Conservation (phyloP, 1,140 invertebrate genomes). For the Drosophila fuyamai region DNA sequence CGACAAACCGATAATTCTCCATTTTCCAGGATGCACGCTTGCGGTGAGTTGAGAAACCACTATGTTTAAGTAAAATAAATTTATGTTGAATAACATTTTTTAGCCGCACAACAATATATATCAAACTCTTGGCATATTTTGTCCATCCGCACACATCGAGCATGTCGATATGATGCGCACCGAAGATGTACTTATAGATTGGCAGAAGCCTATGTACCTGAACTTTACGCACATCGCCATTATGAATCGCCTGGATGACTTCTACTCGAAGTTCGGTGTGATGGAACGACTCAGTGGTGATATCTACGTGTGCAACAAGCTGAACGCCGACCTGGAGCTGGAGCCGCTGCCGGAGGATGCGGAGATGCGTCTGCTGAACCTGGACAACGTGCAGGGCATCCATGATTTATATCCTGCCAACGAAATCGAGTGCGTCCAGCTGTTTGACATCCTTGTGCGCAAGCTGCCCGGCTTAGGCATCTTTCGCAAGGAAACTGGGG, state of each 20-base stretch:
- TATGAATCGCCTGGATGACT: slow-evolving; percentile 89
- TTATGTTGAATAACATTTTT: slow-evolving; percentile 33
- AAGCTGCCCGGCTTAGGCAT: slow-evolving; percentile 91
- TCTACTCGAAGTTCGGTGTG: slow-evolving; percentile 86
- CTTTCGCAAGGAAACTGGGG: slow-evolving; percentile 88
- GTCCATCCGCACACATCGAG: slow-evolving; percentile 90
- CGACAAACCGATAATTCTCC: slow-evolving; percentile 91
- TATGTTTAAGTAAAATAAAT: neutral
- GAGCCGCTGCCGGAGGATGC: slow-evolving; percentile 88
- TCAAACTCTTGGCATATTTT: slow-evolving; percentile 93
- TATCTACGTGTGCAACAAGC: slow-evolving; percentile 89
- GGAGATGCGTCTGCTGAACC: slow-evolving; percentile 89
- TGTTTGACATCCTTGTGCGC: slow-evolving; percentile 91
- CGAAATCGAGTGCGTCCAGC: slow-evolving; percentile 92
- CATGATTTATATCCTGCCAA: slow-evolving; percentile 93
- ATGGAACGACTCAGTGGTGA: slow-evolving; percentile 91
- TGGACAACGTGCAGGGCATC: slow-evolving; percentile 91
- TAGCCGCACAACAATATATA: slow-evolving; percentile 91
- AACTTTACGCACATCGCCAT: slow-evolving; percentile 92
- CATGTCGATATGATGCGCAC: slow-evolving; percentile 88
- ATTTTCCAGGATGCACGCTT: slow-evolving; percentile 93
- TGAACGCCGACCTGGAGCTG: slow-evolving; percentile 86
- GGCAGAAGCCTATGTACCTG: slow-evolving; percentile 91
- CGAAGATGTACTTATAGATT: slow-evolving; percentile 91
- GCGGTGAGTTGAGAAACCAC: slow-evolving; percentile 87